Evolutionary conservation across 2,888 invertebrate genomes (phyloP).

Genomic region (Drosophila putrida): DNA sequence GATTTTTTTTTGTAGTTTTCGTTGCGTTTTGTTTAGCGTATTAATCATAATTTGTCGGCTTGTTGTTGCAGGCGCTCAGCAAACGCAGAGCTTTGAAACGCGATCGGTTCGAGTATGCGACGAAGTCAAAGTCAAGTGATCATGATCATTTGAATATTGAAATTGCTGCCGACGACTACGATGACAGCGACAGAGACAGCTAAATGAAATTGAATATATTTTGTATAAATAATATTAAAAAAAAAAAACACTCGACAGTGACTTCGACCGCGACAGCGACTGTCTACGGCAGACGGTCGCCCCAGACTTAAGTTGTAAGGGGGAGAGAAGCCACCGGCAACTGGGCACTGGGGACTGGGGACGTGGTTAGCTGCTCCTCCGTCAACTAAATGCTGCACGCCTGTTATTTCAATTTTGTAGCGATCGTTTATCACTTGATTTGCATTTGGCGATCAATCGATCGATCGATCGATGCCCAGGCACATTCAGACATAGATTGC

Average conservation of each 20-base stretch:
- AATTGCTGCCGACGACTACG: slow-evolving; percentile 50
- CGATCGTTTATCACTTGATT: slow-evolving; percentile 83
- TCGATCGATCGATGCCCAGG: slow-evolving; percentile 35
- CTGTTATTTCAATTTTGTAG: slow-evolving; percentile 79
- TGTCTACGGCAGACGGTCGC: slow-evolving; percentile 65
- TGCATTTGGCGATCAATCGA: slow-evolving; percentile 65
- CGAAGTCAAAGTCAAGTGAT: slow-evolving; percentile 60
- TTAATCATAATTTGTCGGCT: slow-evolving; percentile 58
- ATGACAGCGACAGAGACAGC: slow-evolving; percentile 41
- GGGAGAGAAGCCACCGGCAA: slow-evolving; percentile 3
- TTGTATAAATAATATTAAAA: slow-evolving; percentile 68
- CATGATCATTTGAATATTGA: slow-evolving; percentile 76
- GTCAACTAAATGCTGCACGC: slow-evolving; percentile 73
- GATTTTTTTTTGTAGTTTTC: slow-evolving; percentile 14
- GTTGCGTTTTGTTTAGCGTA: slow-evolving; percentile 40
- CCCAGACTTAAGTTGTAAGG: slow-evolving; percentile 31
- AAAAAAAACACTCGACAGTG: slow-evolving; percentile 23
- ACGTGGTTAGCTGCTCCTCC: slow-evolving; percentile 55
- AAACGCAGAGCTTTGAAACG: slow-evolving; percentile 44
- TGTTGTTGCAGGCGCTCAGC: slow-evolving; percentile 69
- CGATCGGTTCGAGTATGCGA: slow-evolving; percentile 29
- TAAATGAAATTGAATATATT: slow-evolving; percentile 74
- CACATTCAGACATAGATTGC: slow-evolving; percentile 19
- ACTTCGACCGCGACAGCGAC: slow-evolving; percentile 33
- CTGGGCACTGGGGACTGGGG: slow-evolving; percentile 37